Percentiles rank a stretch among this genome's conserved stretches.
phyloP scores from a whole-genome alignment of 1,140 invertebrate species.

The Metaphire vulgaris region DNA sequence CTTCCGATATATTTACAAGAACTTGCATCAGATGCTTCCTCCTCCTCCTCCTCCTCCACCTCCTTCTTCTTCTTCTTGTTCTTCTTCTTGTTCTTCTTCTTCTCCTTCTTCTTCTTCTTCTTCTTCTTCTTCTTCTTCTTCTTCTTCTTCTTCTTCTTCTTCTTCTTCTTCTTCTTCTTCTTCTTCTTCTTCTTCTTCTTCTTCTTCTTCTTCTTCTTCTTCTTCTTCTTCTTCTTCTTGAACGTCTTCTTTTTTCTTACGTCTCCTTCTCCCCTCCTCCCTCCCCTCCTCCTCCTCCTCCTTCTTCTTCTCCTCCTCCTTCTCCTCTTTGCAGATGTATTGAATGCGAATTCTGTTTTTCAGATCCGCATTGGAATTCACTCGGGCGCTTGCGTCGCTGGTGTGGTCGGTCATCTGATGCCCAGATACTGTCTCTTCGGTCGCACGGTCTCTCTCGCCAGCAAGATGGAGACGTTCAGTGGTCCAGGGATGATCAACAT shows the following conservation, averaged over 20 bases:
- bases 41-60: conserved; percentile 3
- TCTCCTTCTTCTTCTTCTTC: conserved; percentile 8
- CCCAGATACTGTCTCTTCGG: conserved; percentile 73
- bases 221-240: no score
- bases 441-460: conserved; percentile 46
- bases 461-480: background rate
- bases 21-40: no score
- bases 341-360: background rate
- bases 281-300: no score
- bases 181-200: conserved; percentile 9
- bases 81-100: conserved; percentile 7
- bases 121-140: conserved; percentile 9
- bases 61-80: no score
- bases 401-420: conserved; percentile 85
- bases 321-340: background rate
- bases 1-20: background rate
- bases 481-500: background rate
- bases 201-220: conserved; percentile 9
- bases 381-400: conserved; percentile 67
- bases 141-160: conserved; percentile 9
- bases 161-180: conserved; percentile 9
- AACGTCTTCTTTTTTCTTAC: background rate
- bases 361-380: conserved; percentile 32
- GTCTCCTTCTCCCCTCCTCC: no score
- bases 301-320: conserved; percentile 8